phyloP scores from a whole-genome alignment of 2,888 invertebrate species.

The Holacanthella duospinosa region DNA sequence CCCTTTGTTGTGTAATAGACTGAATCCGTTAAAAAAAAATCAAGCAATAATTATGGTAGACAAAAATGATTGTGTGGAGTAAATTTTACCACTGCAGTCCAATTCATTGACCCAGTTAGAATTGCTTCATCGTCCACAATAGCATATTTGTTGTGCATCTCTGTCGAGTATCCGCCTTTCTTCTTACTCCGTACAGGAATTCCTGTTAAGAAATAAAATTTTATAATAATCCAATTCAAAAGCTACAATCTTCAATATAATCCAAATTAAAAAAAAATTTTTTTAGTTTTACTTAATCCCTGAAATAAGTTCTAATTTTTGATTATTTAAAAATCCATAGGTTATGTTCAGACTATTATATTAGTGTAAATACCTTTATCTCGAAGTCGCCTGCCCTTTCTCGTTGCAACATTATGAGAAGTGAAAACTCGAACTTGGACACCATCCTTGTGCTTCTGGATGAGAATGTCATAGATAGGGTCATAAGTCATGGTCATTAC shows the following conservation, averaged over 20 bases:
- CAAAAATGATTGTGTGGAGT: neutral
- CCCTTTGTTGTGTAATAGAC: slow-evolving; percentile 43
- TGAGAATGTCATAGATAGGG: neutral
- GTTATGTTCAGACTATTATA: too few relatives aligned
- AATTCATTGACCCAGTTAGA: slow-evolving; percentile 46
- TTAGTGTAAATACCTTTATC: too few relatives aligned
- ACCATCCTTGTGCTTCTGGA: neutral
- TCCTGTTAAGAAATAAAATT: too few relatives aligned
- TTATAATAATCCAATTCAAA: too few relatives aligned
- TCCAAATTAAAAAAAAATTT: neutral
- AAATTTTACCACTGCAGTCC: slow-evolving; percentile 43
- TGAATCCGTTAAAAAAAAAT: slow-evolving; percentile 9
- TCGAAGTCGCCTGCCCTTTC: neutral
- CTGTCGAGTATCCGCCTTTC: neutral
- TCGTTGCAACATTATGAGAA: neutral
- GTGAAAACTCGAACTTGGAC: neutral
- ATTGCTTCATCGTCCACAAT: slow-evolving; percentile 42
- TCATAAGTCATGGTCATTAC: neutral
- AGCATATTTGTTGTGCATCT: slow-evolving; percentile 22
- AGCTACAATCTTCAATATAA: too few relatives aligned
- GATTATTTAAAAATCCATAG: too few relatives aligned
- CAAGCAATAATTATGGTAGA: neutral
- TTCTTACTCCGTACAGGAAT: neutral
- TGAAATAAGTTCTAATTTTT: neutral
- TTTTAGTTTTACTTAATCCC: neutral